A percentile compares a stretch with the other conserved stretches of the same genome.
These are phyloP conservation scores for Erebia epiphron DNA, from an alignment of 2,888 invertebrate genomes.

Conservation along the genomic window DNA sequence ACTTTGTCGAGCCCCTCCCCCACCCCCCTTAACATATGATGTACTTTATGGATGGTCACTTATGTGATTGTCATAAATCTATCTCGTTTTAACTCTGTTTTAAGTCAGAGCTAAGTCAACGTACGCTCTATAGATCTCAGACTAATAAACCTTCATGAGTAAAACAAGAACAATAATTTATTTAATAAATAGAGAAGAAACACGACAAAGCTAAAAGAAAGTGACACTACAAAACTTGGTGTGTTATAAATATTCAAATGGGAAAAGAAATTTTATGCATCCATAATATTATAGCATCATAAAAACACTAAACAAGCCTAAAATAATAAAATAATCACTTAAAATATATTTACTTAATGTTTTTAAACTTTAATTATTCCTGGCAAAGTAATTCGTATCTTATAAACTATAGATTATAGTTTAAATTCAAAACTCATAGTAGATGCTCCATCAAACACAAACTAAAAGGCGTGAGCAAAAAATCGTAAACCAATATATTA, in stretches of 20 bases:
- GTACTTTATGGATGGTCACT: no score
- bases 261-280: slow-evolving; percentile 2
- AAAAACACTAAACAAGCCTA: slow-evolving; percentile 7
- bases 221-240: background rate
- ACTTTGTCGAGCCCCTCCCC: no score
- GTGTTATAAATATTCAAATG: slow-evolving; percentile 1
- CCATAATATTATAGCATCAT: background rate
- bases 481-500: slow-evolving; percentile 30
- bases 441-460: background rate
- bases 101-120: no score
- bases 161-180: background rate
- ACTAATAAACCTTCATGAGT: background rate
- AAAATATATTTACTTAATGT: background rate
- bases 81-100: no score
- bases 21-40: no score
- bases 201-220: background rate
- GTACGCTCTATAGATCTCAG: no score
- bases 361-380: background rate
- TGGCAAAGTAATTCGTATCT: background rate
- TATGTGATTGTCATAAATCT: no score
- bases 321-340: slow-evolving; percentile 7
- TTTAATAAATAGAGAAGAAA: background rate
- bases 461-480: slow-evolving; percentile 24
- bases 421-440: background rate
- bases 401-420: background rate